These are phyloP conservation scores for Hylaea fasciaria DNA, from an alignment of 2,888 invertebrate species.

Conservation along the genomic window DNA sequence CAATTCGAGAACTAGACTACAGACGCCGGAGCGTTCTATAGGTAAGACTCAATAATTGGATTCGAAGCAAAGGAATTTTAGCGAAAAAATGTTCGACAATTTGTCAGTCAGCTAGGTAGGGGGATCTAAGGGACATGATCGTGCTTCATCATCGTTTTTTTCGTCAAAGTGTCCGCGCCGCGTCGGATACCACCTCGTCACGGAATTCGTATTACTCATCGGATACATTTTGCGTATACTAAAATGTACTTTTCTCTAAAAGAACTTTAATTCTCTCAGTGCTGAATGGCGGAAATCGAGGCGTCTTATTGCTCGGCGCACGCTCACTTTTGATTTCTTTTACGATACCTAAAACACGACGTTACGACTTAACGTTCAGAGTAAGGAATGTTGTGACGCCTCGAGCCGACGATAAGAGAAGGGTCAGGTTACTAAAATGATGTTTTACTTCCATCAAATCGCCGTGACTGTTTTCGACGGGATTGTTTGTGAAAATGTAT, in stretches of 20 bases:
- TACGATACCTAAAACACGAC: constrained; percentile 69
- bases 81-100: constrained; percentile 76
- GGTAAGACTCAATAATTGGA: constrained; percentile 74
- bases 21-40: constrained; percentile 60
- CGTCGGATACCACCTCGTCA: constrained; percentile 52
- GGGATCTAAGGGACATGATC: constrained; percentile 71
- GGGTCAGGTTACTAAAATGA: constrained; percentile 38
- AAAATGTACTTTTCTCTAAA: constrained; percentile 70
- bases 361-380: constrained; percentile 66
- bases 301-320: constrained; percentile 72
- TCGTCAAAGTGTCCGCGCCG: constrained; percentile 66
- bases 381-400: constrained; percentile 59
- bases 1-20: constrained; percentile 51
- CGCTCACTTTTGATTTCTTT: constrained; percentile 74
- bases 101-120: constrained; percentile 72
- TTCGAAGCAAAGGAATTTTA: constrained; percentile 73
- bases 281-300: constrained; percentile 73
- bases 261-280: constrained; percentile 76
- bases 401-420: constrained; percentile 52
- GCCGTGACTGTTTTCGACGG: constrained; percentile 28
- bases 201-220: constrained; percentile 75
- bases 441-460: constrained; percentile 34
- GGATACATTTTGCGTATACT: constrained; percentile 70
- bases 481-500: constrained; percentile 28
- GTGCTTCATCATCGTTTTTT: constrained; percentile 80